These are phyloP conservation scores for Drosophila setosimentum DNA, from an alignment of 2,888 invertebrate genomes.

Conservation along the genomic window DNA sequence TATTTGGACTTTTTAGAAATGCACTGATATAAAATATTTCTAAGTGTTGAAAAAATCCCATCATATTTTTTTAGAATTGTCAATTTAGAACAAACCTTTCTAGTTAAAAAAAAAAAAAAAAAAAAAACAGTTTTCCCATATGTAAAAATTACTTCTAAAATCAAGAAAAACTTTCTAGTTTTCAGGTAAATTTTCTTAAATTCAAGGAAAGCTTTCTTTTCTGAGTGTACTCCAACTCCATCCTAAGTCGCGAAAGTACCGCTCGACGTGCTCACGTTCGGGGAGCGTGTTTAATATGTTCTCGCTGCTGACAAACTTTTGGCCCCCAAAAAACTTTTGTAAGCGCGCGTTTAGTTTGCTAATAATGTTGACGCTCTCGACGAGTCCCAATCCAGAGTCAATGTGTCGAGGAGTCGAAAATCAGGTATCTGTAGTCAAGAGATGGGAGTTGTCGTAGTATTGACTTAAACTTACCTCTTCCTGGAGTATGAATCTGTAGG, in stretches of 20 bases:
- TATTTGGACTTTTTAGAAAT: too few species aligned
- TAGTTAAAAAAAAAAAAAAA: neutral
- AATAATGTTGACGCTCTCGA: slow-evolving; percentile 71
- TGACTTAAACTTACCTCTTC: slow-evolving; percentile 83
- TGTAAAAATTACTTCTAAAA: neutral
- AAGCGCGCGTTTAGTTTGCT: slow-evolving; percentile 76
- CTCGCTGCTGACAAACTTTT: slow-evolving; percentile 73
- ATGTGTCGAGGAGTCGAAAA: neutral
- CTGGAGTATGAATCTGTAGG: slow-evolving; percentile 81
- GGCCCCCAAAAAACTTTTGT: slow-evolving; percentile 59
- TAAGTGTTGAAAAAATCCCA: too few species aligned
- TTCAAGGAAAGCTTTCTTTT: neutral
- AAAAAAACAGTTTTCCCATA: too few species aligned
- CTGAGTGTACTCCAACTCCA: slow-evolving; percentile 1
- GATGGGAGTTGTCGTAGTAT: slow-evolving; percentile 43
- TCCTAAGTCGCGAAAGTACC: slow-evolving; percentile 5
- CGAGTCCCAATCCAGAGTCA: slow-evolving; percentile 27
- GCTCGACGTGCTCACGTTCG: slow-evolving; percentile 43
- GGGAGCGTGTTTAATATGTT: slow-evolving; percentile 76
- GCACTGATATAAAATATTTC: too few species aligned
- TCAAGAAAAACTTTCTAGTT: neutral
- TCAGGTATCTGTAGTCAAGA: slow-evolving; percentile 2
- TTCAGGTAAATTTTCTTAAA: neutral
- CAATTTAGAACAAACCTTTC: too few species aligned
- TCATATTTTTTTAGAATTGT: too few species aligned